phyloP scores from a whole-genome alignment of 2,888 invertebrate genomes.

The Pseudococcus viburni region DNA sequence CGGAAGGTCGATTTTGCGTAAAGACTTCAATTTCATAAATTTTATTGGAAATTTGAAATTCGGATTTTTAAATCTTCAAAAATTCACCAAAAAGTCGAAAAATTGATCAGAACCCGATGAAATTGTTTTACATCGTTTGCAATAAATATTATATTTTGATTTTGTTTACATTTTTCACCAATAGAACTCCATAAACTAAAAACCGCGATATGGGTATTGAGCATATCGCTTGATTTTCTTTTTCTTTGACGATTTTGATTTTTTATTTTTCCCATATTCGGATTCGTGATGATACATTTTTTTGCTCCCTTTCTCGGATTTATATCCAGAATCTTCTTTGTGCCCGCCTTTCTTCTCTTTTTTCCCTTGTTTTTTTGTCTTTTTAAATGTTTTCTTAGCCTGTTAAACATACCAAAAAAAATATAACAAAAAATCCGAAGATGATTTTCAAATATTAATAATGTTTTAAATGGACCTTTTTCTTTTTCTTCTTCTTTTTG shows the following conservation, averaged over 20 bases:
- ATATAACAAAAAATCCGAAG: background rate
- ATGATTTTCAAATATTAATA: background rate
- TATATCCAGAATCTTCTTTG: constrained; percentile 25
- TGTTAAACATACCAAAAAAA: too few relatives aligned
- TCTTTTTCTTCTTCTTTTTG: constrained; percentile 26
- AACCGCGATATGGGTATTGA: background rate
- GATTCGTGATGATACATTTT: constrained; percentile 26
- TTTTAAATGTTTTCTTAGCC: background rate
- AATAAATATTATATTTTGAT: constrained; percentile 19
- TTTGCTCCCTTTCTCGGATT: constrained; percentile 27
- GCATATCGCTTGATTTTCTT: constrained; percentile 8
- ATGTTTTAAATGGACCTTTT: constrained; percentile 18
- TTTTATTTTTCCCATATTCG: constrained; percentile 13
- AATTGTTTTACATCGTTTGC: too few relatives aligned
- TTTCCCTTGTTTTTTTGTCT: constrained; percentile 13
- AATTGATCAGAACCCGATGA: too few relatives aligned
- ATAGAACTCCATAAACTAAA: too few relatives aligned
- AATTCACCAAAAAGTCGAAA: too few relatives aligned
- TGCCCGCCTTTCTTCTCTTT: background rate
- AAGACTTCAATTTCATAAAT: too few relatives aligned
- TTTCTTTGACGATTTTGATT: constrained; percentile 28
- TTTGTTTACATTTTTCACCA: background rate
- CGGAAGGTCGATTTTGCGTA: too few relatives aligned
- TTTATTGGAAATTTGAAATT: too few relatives aligned
- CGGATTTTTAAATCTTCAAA: too few relatives aligned